These are phyloP conservation scores for Drosophila athabasca DNA, from an alignment of 1,140 invertebrate species.

Conservation along the genomic window DNA sequence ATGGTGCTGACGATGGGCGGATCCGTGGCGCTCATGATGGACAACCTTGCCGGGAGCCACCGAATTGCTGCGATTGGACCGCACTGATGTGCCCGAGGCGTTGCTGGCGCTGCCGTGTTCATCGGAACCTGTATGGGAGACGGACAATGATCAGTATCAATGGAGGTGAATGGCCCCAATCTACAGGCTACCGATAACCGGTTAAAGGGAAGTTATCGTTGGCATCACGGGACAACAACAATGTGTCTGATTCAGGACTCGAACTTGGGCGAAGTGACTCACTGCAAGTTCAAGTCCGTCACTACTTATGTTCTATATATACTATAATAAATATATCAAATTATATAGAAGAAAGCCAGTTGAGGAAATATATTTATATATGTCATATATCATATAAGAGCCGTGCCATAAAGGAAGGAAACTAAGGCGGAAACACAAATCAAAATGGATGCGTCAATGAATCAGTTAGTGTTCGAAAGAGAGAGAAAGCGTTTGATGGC, in stretches of 20 bases:
- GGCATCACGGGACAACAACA: slow-evolving; percentile 47
- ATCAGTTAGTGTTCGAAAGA: slow-evolving; percentile 22
- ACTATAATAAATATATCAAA: slow-evolving; percentile 1
- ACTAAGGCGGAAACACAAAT: slow-evolving; percentile 48
- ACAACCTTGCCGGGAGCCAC: slow-evolving; percentile 74
- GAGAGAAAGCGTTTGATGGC: slow-evolving; percentile 23
- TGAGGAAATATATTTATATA: slow-evolving; percentile 35
- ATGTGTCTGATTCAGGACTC: slow-evolving; percentile 37
- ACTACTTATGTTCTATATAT: slow-evolving; percentile 19
- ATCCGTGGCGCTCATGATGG: slow-evolving; percentile 76
- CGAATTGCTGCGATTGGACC: slow-evolving; percentile 80
- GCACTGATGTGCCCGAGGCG: slow-evolving; percentile 75
- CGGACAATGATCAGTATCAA: slow-evolving; percentile 13
- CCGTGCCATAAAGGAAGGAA: slow-evolving; percentile 49
- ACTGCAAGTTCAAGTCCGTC: slow-evolving; percentile 11
- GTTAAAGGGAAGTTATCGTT: slow-evolving; percentile 48
- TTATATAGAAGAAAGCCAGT: slow-evolving; percentile 28
- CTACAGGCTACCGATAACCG: slow-evolving; percentile 40
- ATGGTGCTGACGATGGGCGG: slow-evolving; percentile 62
- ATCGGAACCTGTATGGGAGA: slow-evolving; percentile 53
- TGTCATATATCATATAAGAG: slow-evolving; percentile 6
- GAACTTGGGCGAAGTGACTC: slow-evolving; percentile 7
- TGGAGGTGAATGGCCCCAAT: no score
- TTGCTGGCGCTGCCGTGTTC: slow-evolving; percentile 77
- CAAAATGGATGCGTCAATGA: slow-evolving; percentile 46